Evolutionary conservation across 2,113 vertebrate genomes (phyloP), one percentile per base, ranked within the genome.

Genomic region (Albula goreensis): DNA sequence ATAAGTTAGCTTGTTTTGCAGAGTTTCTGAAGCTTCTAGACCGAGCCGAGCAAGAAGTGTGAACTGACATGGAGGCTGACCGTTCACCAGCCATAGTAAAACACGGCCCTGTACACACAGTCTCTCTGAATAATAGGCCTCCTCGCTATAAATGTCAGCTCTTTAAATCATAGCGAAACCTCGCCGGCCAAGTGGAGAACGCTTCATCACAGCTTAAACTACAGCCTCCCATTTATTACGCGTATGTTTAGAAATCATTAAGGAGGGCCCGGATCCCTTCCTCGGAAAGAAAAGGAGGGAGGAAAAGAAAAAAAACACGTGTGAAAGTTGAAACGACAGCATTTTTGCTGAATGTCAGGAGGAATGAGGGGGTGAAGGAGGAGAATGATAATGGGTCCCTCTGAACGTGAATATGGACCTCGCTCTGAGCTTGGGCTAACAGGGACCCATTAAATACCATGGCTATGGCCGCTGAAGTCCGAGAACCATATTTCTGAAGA

Each of bases 111-210:
- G 95, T 97, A 98, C 95, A 98, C 97, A 97, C 96, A 98, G 97
- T 98, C 97, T 97, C 94, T 97, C 97, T 99, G 98, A 99, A 98
- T 97, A 98, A 98, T 98, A 97, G 97, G 96, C 94, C 95, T 96
- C 96, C 96, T 92, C 94, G 96, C 95, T 94, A 95, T 97, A 99
- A 98, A 99, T 98, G 98, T 98, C 98, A 98, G 96, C 95, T 96
- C 96, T 96, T 97, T 99, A 99, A 98, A 98, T 99, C 97, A 99
- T 95, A 88, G 90, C 91, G 92, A 96, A 94, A 94, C 94, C 92
- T 93, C 52, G 95, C 93, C 91, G 94, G 95, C 94, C 63, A 91
- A 94, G 95, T 94, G 95, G 95, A 96, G 96, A 96, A 96, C 93
- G 95, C 95, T 97, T 96, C 97, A 96, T 96, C 97, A 96, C 95